A percentile compares a stretch with the other conserved stretches of the same genome.
Evolutionary conservation across 2,797 vertebrate genomes (phyloP).

Genomic region (Micrastur ruficollis): DNA sequence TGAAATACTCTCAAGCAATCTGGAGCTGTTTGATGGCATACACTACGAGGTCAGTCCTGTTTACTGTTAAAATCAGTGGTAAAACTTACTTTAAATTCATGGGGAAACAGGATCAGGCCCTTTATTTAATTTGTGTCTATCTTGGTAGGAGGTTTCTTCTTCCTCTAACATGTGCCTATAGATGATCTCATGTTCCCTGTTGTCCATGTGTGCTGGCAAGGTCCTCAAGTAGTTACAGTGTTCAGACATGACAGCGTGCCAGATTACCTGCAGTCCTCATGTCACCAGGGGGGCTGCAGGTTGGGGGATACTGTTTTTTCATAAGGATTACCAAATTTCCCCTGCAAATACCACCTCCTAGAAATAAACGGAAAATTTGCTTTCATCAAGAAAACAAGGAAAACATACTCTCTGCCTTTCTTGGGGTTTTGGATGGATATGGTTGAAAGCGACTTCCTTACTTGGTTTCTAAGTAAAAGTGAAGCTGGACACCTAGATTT

Average conservation of each 20-base stretch:
- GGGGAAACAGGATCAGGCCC: background rate
- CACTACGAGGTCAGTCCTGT: background rate
- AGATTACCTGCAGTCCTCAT: background rate
- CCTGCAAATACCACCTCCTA: background rate
- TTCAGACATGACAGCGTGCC: background rate
- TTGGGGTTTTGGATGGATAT: background rate
- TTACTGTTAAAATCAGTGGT: background rate
- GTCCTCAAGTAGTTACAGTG: background rate
- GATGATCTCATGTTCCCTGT: slow-evolving; percentile 45
- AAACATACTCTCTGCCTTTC: background rate
- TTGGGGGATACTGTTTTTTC: background rate
- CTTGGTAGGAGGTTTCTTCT: background rate
- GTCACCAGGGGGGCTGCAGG: background rate
- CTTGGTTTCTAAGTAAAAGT: background rate
- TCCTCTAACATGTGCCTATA: background rate
- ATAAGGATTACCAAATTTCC: background rate
- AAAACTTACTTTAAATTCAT: background rate
- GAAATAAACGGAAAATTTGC: background rate
- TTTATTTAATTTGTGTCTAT: slow-evolving; percentile 18
- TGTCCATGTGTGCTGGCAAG: slow-evolving; percentile 34
- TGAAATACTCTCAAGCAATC: slow-evolving; percentile 10
- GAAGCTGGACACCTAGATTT: background rate
- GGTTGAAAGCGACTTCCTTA: background rate
- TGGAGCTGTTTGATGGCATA: background rate
- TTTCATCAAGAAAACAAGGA: background rate